Conservation (phyloP, 2,888 invertebrate species). For the Aproaerema taeniolella region DNA sequence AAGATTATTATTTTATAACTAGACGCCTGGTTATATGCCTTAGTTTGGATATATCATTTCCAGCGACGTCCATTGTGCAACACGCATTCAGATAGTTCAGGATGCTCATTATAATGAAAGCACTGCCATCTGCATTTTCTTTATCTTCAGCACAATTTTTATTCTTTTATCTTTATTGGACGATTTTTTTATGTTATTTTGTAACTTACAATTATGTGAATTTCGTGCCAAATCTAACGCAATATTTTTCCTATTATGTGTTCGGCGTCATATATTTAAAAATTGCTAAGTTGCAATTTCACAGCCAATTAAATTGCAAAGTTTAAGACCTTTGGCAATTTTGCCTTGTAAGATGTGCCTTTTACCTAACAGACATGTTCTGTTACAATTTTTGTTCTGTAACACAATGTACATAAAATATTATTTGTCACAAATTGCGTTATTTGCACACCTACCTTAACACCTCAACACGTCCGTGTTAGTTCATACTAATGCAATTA, state of each 20-base stretch:
- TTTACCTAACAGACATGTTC: conserved; percentile 31
- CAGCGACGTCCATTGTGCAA: conserved; percentile 31
- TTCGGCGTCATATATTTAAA: conserved; percentile 1
- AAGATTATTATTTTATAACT: conserved; percentile 10
- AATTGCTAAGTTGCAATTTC: not conserved
- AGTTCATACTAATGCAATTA: conserved; percentile 13
- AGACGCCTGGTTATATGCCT: not conserved
- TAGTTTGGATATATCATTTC: conserved; percentile 13
- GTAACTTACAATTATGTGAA: not conserved
- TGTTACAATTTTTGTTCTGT: conserved; percentile 17
- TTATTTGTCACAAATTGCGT: conserved; percentile 36
- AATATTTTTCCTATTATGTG: conserved; percentile 2
- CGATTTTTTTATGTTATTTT: not conserved
- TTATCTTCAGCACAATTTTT: conserved; percentile 7
- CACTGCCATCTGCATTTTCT: conserved; percentile 43
- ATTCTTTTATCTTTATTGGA: not conserved
- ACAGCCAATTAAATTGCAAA: conserved; percentile 6
- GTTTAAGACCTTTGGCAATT: conserved; percentile 25
- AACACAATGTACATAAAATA: conserved; percentile 35
- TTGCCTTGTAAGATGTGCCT: conserved; percentile 59
- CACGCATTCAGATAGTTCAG: conserved; percentile 50
- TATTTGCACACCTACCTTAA: no score
- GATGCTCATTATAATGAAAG: conserved; percentile 68
- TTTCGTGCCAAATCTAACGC: conserved; percentile 12
- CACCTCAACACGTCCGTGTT: no score